Percentiles rank a stretch among this genome's conserved stretches.
Conservation (phyloP, 2,797 vertebrate genomes). For the Cossypha polioptera region DNA sequence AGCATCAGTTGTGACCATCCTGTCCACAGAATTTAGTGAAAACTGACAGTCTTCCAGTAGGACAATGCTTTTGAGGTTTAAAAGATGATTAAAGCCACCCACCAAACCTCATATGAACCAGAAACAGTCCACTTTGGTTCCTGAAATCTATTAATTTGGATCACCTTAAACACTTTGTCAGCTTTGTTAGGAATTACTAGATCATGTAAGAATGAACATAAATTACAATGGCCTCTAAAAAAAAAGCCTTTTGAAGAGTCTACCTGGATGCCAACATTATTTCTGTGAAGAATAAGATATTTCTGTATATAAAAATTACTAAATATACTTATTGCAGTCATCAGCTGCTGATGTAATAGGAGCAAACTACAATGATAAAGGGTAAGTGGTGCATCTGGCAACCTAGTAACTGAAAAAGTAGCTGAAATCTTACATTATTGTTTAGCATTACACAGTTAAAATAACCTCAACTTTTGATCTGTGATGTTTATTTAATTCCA, state of each 20-base stretch:
- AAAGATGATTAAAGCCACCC: fast-evolving
- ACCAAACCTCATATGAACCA: background rate
- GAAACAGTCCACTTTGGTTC: background rate
- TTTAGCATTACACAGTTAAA: background rate
- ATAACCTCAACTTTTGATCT: background rate
- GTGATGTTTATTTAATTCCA: background rate
- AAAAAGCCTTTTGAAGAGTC: background rate
- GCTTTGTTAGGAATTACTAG: background rate
- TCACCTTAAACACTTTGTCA: background rate
- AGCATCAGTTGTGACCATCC: background rate
- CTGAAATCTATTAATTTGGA: background rate
- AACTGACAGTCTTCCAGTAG: background rate
- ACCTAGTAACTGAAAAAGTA: background rate
- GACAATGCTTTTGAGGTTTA: background rate
- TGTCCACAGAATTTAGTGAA: background rate
- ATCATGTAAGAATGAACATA: background rate
- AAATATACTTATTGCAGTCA: background rate
- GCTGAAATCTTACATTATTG: background rate
- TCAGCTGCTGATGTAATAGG: background rate
- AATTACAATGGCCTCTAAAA: background rate
- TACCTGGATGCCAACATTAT: background rate
- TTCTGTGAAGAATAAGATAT: background rate
- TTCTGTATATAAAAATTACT: background rate
- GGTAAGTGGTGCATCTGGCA: background rate
- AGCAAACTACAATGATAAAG: background rate